Evolutionary conservation across 2,113 vertebrate species (phyloP), one percentile per base, ranked within the genome.

Genomic region (Sapajus apella): DNA sequence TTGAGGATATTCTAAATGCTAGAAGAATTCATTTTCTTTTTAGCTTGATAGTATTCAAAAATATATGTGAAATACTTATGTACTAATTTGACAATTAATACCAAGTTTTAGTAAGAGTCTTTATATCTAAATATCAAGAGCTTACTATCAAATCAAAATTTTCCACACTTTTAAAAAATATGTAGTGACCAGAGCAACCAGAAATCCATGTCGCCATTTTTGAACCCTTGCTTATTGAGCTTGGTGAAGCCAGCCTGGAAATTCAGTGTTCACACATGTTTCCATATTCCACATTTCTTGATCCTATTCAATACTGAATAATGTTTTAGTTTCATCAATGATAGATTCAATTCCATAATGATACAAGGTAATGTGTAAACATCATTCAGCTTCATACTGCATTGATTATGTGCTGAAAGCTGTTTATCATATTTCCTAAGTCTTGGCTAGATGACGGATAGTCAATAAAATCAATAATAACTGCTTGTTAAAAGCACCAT

Each of bases 381-480:
- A 91, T 61, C 37, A 47, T 56, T 55, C 52, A 83, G 92, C 89
- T 83, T 52, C 25, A 45, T 23, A 68, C 16, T 55, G 25, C 40
- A 72, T 43, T 86, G 95, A 88, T 68, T 64, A 30, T 80, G 11
- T 66, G 68, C 37, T 73, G 40, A 90, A 91, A 87, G 35, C 55
- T 87, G 6, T 91, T 95, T 61, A 95, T 91, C 32, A 47, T 87
- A 87, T 92, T 88, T 92, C 61, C 92, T 89, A 80, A 91, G 50
- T 50, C 87, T 94, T 89, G 84, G 73, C 86, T 56, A 66, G 75
- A 94, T 95, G 95, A 97, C 40, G 93, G 93, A 91, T 90, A 75
- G 47, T 82, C 82, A 95, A 87, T 92, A 87, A 94, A 94, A 93
- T 93, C 68, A 66, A 43, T 91, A 95, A 87, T 27, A 96, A 68